These are phyloP conservation scores for Pseudotriccus pelzelni DNA, from an alignment of 2,797 vertebrate genomes.

Conservation along the genomic window DNA sequence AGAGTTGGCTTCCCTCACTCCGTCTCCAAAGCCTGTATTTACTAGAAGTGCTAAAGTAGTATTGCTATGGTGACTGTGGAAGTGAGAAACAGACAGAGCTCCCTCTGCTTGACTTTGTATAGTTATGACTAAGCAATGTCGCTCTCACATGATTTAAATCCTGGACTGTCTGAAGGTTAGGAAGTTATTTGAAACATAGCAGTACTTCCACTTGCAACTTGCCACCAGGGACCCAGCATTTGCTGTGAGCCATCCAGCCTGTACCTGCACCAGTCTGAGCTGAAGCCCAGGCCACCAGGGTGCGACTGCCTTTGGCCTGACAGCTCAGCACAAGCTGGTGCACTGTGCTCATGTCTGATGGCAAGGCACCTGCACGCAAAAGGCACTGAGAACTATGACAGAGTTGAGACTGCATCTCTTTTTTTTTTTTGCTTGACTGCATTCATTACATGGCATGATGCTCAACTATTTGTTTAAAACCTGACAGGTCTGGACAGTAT, in stretches of 20 bases:
- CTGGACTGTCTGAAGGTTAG: not conserved
- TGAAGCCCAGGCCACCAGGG: fast-evolving
- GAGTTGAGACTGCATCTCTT: not conserved
- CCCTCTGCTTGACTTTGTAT: not conserved
- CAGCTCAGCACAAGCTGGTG: too few species aligned
- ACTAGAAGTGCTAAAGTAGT: not conserved
- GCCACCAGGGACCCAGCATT: not conserved
- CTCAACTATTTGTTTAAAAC: not conserved
- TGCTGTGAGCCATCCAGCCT: fast-evolving
- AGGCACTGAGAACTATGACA: fast-evolving
- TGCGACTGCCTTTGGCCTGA: not conserved
- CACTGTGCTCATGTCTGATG: fast-evolving
- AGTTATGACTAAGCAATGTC: not conserved
- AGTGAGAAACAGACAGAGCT: not conserved
- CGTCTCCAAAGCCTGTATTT: not conserved
- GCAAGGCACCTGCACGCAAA: not conserved
- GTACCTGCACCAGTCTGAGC: not conserved
- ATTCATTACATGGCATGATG: not conserved
- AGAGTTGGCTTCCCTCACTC: not conserved
- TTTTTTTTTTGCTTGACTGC: not conserved
- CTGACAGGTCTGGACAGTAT: not conserved
- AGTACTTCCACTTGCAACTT: not conserved
- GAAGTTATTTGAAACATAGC: not conserved
- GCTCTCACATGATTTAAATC: not conserved
- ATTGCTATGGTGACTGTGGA: not conserved